Conservation (phyloP, 35 echinoderm and acorn worm genomes). For the Hemicentrotus pulcherrimus region DNA sequence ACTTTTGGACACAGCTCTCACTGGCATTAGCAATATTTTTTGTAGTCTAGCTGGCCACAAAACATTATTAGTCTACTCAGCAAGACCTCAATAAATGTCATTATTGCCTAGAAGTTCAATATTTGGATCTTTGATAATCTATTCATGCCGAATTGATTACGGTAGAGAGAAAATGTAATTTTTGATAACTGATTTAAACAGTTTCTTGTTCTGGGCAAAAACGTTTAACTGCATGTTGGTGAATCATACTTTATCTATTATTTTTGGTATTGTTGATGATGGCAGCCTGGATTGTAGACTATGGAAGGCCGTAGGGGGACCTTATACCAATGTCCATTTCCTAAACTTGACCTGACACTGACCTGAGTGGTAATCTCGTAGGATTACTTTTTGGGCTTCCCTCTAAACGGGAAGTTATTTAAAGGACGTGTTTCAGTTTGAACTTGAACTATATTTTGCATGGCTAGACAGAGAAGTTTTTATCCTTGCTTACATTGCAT, state of each 20-base stretch:
- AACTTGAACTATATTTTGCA: not conserved
- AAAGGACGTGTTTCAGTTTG: not conserved
- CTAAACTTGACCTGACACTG: not conserved
- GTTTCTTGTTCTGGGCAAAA: too few relatives aligned
- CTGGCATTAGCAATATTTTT: not conserved
- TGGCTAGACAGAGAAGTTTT: not conserved
- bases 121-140: too few relatives aligned
- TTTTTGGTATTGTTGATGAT: not conserved
- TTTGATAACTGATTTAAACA: too few relatives aligned
- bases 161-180: too few relatives aligned
- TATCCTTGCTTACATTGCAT: not conserved
- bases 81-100: not conserved
- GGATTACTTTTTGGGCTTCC: not conserved
- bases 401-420: not conserved
- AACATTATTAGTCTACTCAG: not conserved
- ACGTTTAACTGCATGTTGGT: too few relatives aligned
- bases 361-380: not conserved
- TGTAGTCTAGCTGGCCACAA: not conserved
- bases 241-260: not conserved
- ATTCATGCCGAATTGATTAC: too few relatives aligned
- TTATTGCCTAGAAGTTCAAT: too few relatives aligned
- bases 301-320: not conserved
- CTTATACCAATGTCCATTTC: constrained; percentile 11
- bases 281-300: not conserved
- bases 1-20: not conserved